Percentiles rank a stretch among this genome's conserved stretches.
Conservation (phyloP, 2,113 vertebrate species). For the Lanius collurio region DNA sequence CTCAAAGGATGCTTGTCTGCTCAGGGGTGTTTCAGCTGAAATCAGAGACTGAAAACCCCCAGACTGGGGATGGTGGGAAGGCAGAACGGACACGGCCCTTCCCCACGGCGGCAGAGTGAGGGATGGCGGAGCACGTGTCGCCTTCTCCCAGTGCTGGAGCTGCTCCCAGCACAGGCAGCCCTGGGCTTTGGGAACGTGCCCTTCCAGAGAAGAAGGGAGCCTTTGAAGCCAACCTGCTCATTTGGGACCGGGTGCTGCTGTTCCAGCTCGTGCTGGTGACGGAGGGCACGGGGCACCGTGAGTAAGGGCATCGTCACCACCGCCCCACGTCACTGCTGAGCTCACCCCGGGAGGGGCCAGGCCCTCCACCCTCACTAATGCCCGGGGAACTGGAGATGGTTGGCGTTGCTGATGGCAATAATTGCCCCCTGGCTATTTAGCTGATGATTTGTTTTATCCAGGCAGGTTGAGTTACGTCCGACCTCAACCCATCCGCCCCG, state of each 20-base stretch:
- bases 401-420: background rate
- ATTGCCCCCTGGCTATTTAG: background rate
- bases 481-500: background rate
- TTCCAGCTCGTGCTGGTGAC: background rate
- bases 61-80: rapidly evolving
- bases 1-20: rapidly evolving
- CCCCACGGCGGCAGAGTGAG: rapidly evolving
- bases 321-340: background rate
- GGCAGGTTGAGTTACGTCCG: background rate
- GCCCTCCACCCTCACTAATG: background rate
- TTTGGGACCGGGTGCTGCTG: background rate
- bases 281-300: background rate
- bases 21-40: background rate
- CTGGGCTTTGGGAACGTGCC: rapidly evolving
- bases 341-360: background rate
- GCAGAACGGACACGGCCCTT: background rate
- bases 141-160: rapidly evolving
- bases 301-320: background rate
- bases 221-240: background rate
- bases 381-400: background rate
- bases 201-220: background rate
- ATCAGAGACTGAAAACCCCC: background rate
- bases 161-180: background rate
- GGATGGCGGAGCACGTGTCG: rapidly evolving
- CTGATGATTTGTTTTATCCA: background rate